phyloP scores from a whole-genome alignment of 2,113 vertebrate species.

The Poeciliopsis retropinna region DNA sequence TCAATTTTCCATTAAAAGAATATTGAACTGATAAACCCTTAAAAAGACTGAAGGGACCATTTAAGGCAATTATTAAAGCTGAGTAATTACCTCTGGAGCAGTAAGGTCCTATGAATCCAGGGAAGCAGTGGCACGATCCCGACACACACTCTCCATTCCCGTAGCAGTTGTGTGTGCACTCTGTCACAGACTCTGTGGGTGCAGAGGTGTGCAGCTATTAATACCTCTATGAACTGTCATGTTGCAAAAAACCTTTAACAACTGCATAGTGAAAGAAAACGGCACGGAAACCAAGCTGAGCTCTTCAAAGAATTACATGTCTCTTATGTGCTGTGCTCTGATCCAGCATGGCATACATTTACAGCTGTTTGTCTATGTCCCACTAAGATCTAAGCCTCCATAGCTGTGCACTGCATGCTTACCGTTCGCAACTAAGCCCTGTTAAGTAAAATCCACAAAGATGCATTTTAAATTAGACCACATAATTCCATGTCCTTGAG shows the following conservation, averaged over 20 bases:
- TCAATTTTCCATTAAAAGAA: constrained; percentile 17
- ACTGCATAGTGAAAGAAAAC: constrained; percentile 29
- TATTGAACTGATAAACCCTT: constrained; percentile 25
- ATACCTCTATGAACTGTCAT: constrained; percentile 43
- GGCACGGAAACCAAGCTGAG: constrained; percentile 5
- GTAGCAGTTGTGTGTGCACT: constrained; percentile 97
- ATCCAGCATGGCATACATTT: constrained; percentile 54
- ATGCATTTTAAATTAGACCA: constrained; percentile 65
- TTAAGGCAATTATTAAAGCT: constrained; percentile 20
- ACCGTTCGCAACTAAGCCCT: constrained; percentile 40
- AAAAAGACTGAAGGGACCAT: constrained; percentile 5
- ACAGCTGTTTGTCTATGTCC: constrained; percentile 66
- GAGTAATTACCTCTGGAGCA: constrained; percentile 91
- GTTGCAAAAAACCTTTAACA: constrained; percentile 43
- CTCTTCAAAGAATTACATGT: constrained; percentile 21
- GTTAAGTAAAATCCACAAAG: constrained; percentile 62
- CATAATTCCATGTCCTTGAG: constrained; percentile 68
- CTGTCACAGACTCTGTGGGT: constrained; percentile 91
- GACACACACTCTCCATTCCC: constrained; percentile 97
- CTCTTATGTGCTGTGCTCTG: constrained; percentile 38
- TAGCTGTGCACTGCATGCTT: constrained; percentile 46
- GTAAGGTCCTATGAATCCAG: constrained; percentile 95
- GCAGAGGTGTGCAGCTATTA: constrained; percentile 51
- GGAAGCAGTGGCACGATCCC: constrained; percentile 96
- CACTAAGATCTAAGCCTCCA: constrained; percentile 71